These are phyloP conservation scores for Drosophila antonietae DNA, from an alignment of 2,888 invertebrate species.

Conservation along the genomic window DNA sequence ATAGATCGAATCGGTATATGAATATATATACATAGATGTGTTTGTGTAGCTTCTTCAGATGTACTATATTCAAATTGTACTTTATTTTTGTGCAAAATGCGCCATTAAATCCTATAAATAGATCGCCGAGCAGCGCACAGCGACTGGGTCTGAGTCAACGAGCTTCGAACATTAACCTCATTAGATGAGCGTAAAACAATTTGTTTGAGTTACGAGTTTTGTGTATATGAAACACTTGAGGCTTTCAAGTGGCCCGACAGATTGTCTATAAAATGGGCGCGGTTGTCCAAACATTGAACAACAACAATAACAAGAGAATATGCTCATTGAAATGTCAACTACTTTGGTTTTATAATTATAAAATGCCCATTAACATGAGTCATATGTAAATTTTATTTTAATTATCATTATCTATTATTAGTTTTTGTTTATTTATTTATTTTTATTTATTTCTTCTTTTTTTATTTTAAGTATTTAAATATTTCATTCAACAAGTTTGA, in stretches of 20 bases:
- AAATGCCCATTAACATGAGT: neutral
- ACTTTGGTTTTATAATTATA: slow-evolving; percentile 3
- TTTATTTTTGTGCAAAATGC: slow-evolving; percentile 80
- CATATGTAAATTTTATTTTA: neutral
- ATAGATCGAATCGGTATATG: slow-evolving; percentile 18
- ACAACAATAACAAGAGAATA: neutral
- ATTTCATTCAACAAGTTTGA: too few species aligned
- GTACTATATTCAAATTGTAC: slow-evolving; percentile 53
- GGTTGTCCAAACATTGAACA: slow-evolving; percentile 21
- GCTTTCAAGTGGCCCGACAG: slow-evolving; percentile 40
- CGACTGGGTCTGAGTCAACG: slow-evolving; percentile 64
- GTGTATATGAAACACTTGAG: slow-evolving; percentile 27
- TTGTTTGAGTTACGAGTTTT: slow-evolving; percentile 31
- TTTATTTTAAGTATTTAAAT: too few species aligned
- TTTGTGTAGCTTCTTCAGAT: slow-evolving; percentile 6
- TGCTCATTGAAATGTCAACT: slow-evolving; percentile 4
- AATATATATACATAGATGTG: neutral
- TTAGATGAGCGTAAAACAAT: slow-evolving; percentile 57
- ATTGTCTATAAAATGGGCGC: slow-evolving; percentile 38
- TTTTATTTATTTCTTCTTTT: too few species aligned
- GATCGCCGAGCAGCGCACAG: slow-evolving; percentile 64
- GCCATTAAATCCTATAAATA: slow-evolving; percentile 78
- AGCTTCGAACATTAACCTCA: slow-evolving; percentile 78
- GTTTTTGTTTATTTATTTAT: too few species aligned
- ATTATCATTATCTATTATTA: too few species aligned